Conservation (phyloP, 2,888 invertebrate species). For the Malthinus seriepunctatus region DNA sequence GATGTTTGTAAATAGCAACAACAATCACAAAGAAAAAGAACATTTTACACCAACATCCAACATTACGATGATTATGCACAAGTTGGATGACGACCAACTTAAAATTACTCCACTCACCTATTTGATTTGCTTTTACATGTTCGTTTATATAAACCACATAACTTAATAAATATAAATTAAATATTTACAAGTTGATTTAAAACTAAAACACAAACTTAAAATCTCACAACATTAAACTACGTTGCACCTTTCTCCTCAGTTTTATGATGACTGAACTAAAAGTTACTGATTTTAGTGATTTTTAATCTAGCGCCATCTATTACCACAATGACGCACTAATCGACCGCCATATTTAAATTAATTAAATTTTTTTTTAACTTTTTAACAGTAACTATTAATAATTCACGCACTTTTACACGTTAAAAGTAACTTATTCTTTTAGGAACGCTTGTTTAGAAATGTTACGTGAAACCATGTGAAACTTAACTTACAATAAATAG, state of each 20-base stretch:
- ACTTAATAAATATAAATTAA: constrained; percentile 11
- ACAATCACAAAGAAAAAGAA: constrained; percentile 39
- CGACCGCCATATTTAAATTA: constrained; percentile 33
- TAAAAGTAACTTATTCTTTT: no score
- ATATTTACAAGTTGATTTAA: constrained; percentile 28
- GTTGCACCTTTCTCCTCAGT: constrained; percentile 34
- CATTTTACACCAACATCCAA: constrained; percentile 19
- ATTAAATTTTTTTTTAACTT: not conserved
- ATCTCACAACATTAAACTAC: constrained; percentile 47
- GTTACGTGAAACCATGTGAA: no score
- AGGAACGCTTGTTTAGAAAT: no score
- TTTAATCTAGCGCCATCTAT: constrained; percentile 15
- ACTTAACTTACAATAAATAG: no score
- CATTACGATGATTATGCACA: constrained; percentile 22
- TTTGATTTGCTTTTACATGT: constrained; percentile 38
- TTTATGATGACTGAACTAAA: constrained; percentile 18
- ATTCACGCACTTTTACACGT: no score
- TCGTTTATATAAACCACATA: constrained; percentile 33
- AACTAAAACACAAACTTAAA: constrained; percentile 30
- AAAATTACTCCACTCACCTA: constrained; percentile 30
- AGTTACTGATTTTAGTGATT: constrained; percentile 5
- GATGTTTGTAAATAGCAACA: constrained; percentile 24
- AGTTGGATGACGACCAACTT: constrained; percentile 21
- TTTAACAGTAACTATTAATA: no score
- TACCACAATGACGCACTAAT: not conserved